phyloP scores from a whole-genome alignment of 2,888 invertebrate species.

The Stenchaetothrips biformis region DNA sequence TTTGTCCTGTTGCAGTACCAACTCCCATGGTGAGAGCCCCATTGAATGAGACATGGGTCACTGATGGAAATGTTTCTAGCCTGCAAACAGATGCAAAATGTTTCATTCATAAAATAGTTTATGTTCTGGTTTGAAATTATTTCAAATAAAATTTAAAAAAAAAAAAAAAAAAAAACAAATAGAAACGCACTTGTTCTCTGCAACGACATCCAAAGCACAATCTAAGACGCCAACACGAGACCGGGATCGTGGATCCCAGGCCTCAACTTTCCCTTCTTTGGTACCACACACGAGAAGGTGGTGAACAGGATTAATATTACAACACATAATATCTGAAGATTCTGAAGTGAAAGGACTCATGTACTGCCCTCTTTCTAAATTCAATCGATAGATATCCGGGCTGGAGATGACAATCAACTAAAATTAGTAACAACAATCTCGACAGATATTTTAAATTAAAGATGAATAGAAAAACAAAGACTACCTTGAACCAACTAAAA shows the following conservation, averaged over 20 bases:
- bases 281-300: slow-evolving; percentile 82
- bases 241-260: slow-evolving; percentile 89
- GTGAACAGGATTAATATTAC: slow-evolving; percentile 74
- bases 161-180: slow-evolving; percentile 5
- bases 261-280: slow-evolving; percentile 87
- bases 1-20: slow-evolving; percentile 91
- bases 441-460: slow-evolving; percentile 24
- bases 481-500: slow-evolving; percentile 83
- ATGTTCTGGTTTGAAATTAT: slow-evolving; percentile 16
- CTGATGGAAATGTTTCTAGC: slow-evolving; percentile 60
- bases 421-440: slow-evolving; percentile 27
- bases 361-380: slow-evolving; percentile 93
- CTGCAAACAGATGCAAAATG: slow-evolving; percentile 47
- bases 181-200: slow-evolving; percentile 48
- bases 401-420: slow-evolving; percentile 47
- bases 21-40: slow-evolving; percentile 75
- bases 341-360: slow-evolving; percentile 75
- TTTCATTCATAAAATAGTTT: slow-evolving; percentile 29
- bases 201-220: slow-evolving; percentile 64
- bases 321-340: slow-evolving; percentile 55
- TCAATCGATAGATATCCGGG: slow-evolving; percentile 84
- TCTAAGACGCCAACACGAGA: slow-evolving; percentile 75
- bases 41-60: slow-evolving; percentile 75
- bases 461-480: slow-evolving; percentile 33
- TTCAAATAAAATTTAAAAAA: slow-evolving; percentile 13